phyloP scores from a whole-genome alignment of 2,888 invertebrate genomes.

The Loripinus fragilis region DNA sequence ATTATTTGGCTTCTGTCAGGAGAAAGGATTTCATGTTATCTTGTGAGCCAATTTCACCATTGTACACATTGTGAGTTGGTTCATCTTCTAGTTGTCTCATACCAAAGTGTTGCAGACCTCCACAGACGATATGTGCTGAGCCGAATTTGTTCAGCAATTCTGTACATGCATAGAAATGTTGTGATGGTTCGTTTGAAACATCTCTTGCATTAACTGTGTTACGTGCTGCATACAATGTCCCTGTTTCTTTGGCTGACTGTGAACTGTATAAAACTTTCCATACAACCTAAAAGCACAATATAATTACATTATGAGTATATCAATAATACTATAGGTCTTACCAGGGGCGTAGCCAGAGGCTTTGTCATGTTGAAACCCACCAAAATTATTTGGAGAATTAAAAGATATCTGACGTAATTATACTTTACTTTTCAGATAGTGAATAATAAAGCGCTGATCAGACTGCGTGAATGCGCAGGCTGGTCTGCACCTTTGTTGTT shows the following conservation, averaged over 20 bases:
- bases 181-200: conserved; percentile 35
- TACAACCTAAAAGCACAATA: background rate
- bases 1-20: background rate
- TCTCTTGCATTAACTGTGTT: conserved; percentile 35
- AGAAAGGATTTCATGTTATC: conserved; percentile 23
- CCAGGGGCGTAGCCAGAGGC: too few relatives aligned
- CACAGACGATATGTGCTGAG: conserved; percentile 29
- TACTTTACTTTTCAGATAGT: too few relatives aligned
- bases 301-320: background rate
- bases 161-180: conserved; percentile 37
- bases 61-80: conserved; percentile 22
- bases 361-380: too few relatives aligned
- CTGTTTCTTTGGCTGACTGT: background rate
- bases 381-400: too few relatives aligned
- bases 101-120: conserved; percentile 33
- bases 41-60: conserved; percentile 24
- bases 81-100: conserved; percentile 12
- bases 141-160: conserved; percentile 34
- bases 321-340: too few relatives aligned
- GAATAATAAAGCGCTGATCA: too few relatives aligned
- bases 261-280: background rate
- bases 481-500: too few relatives aligned
- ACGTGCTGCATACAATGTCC: conserved; percentile 36
- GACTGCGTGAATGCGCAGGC: too few relatives aligned
- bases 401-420: too few relatives aligned